A percentile compares a stretch with the other conserved stretches of the same genome.
Conservation (phyloP, 2,888 invertebrate genomes). For the Eupithecia subfuscata region DNA sequence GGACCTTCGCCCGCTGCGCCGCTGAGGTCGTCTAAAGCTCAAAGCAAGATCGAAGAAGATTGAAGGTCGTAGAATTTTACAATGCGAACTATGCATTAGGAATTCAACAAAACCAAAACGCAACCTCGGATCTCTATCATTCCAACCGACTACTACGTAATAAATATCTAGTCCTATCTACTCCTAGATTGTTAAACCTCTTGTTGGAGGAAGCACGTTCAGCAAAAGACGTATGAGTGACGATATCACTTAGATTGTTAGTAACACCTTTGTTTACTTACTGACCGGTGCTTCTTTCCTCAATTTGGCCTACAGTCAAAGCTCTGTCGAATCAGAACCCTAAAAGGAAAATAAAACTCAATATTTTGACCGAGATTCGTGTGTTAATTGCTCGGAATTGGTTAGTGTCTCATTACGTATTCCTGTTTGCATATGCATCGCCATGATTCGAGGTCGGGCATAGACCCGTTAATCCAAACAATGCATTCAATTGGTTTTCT, state of each 20-base stretch:
- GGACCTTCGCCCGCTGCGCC: too few relatives aligned
- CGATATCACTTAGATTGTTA: neutral
- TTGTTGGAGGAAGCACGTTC: too few relatives aligned
- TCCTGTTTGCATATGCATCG: constrained; percentile 31
- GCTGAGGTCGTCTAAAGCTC: too few relatives aligned
- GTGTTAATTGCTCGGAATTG: constrained; percentile 45
- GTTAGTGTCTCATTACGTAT: constrained; percentile 35
- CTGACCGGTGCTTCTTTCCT: neutral
- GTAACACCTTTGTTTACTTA: neutral
- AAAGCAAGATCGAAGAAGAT: too few relatives aligned
- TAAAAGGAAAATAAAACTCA: neutral
- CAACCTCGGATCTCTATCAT: too few relatives aligned
- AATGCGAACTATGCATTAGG: too few relatives aligned
- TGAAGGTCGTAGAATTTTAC: too few relatives aligned
- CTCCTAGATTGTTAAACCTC: too few relatives aligned
- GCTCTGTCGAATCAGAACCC: neutral
- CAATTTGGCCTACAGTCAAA: neutral
- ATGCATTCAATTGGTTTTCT: constrained; percentile 9
- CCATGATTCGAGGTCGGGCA: constrained; percentile 33
- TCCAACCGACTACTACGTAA: too few relatives aligned
- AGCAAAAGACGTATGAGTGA: too few relatives aligned
- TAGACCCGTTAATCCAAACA: constrained; percentile 36
- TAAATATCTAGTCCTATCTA: too few relatives aligned
- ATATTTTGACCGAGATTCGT: constrained; percentile 46
- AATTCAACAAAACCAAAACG: too few relatives aligned